phyloP scores from a whole-genome alignment of 2,888 invertebrate species.

The Coelopa pilipes region DNA sequence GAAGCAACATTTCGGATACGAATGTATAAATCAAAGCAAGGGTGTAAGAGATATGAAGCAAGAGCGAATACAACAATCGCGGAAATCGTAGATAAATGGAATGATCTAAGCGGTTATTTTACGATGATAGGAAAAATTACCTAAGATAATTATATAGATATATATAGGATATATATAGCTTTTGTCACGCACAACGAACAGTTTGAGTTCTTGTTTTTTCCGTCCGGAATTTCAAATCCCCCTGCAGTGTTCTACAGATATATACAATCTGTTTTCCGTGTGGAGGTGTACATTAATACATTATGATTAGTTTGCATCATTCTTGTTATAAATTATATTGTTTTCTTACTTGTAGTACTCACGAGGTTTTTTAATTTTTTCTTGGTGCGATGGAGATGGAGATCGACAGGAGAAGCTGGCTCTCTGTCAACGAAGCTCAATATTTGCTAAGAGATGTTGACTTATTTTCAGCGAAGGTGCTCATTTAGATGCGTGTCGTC shows the following conservation, averaged over 20 bases:
- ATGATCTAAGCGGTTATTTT: conserved; percentile 38
- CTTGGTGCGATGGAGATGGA: too few species aligned
- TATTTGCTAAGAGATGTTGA: too few species aligned
- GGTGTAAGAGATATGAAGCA: conserved; percentile 45
- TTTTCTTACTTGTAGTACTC: too few species aligned
- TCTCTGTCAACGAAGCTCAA: too few species aligned
- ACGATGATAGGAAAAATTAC: conserved; percentile 42
- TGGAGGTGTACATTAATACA: conserved; percentile 38
- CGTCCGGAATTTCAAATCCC: conserved; percentile 45
- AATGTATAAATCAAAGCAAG: conserved; percentile 34
- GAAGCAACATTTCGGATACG: conserved; percentile 37
- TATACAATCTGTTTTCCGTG: background rate
- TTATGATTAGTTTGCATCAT: too few species aligned
- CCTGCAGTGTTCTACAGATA: conserved; percentile 41
- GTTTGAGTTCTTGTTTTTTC: conserved; percentile 43
- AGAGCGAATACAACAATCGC: conserved; percentile 50
- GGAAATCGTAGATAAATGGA: background rate
- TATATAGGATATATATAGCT: conserved; percentile 41
- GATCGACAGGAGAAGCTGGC: too few species aligned
- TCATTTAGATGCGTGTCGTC: too few species aligned
- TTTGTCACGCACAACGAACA: conserved; percentile 43
- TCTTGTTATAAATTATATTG: too few species aligned
- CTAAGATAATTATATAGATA: conserved; percentile 41
- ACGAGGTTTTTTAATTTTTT: too few species aligned
- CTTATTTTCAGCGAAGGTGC: too few species aligned